These are phyloP conservation scores for Labrus mixtus DNA, from an alignment of 2,113 vertebrate species.

Conservation along the genomic window DNA sequence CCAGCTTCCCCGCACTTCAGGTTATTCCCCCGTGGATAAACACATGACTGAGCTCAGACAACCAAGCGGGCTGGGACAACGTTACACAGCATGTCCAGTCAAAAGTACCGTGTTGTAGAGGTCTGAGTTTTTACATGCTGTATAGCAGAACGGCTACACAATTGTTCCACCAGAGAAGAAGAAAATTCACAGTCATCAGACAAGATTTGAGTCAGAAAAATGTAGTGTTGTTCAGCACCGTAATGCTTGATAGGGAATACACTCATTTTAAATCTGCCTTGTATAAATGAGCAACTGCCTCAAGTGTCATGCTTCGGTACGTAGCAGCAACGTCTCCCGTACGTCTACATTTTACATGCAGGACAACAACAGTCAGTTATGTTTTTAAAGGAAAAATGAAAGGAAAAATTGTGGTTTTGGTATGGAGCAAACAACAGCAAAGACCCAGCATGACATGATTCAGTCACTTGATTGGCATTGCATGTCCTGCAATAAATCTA, in stretches of 20 bases:
- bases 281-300: no score
- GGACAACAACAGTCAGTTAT: no score
- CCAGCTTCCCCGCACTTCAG: slow-evolving; percentile 5
- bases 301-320: no score
- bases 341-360: no score
- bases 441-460: no score
- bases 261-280: no score
- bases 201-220: slow-evolving; percentile 17
- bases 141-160: slow-evolving; percentile 16
- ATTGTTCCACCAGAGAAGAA: slow-evolving; percentile 18
- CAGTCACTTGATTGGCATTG: no score
- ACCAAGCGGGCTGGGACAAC: slow-evolving; percentile 2
- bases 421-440: no score
- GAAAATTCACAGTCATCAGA: slow-evolving; percentile 2
- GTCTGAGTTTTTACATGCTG: slow-evolving; percentile 7
- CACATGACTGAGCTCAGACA: slow-evolving; percentile 45
- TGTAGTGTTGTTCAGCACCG: slow-evolving; percentile 8
- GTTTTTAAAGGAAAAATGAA: no score
- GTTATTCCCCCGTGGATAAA: slow-evolving; percentile 28
- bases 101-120: slow-evolving; percentile 3
- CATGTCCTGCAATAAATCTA: no score
- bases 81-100: slow-evolving; percentile 23
- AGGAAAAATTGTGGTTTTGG: no score
- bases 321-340: no score
- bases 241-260: not conserved